These are phyloP conservation scores for Ptilorrhoa leucosticta DNA, from an alignment of 2,113 vertebrate species.

Conservation along the genomic window DNA sequence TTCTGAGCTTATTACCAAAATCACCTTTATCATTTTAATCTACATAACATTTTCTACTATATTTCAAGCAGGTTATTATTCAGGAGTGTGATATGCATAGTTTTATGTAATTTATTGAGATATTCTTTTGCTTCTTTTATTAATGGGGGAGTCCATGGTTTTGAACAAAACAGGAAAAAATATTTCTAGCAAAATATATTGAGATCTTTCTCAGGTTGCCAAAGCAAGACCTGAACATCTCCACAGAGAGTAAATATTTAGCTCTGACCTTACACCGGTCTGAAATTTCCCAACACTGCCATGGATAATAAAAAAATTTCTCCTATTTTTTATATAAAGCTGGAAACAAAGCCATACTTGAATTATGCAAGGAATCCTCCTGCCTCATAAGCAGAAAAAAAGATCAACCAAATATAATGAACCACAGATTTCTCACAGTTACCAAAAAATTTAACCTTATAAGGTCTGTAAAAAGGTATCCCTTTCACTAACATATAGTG, in stretches of 20 bases:
- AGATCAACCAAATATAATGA: not conserved
- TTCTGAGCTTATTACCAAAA: not conserved
- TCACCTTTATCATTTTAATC: conserved; percentile 35
- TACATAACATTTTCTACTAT: conserved; percentile 6
- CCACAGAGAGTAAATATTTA: not conserved
- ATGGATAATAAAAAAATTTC: not conserved
- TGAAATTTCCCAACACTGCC: not conserved
- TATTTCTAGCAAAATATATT: not conserved
- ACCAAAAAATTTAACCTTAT: not conserved
- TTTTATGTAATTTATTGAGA: conserved; percentile 44
- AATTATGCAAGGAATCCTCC: not conserved
- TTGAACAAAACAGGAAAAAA: conserved; percentile 27
- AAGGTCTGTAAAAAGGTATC: not conserved
- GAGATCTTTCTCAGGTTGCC: not conserved
- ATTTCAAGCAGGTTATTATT: conserved; percentile 51
- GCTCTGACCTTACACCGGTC: not conserved
- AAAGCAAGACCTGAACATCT: not conserved
- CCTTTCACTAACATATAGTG: not conserved
- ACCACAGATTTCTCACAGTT: not conserved
- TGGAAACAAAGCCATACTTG: not conserved
- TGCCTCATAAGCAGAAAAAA: not conserved
- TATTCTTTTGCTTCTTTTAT: conserved; percentile 4
- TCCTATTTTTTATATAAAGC: not conserved
- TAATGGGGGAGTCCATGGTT: not conserved
- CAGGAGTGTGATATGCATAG: not conserved